Conservation (phyloP, 2,888 invertebrate species). For the Caenorhabditis becei region DNA sequence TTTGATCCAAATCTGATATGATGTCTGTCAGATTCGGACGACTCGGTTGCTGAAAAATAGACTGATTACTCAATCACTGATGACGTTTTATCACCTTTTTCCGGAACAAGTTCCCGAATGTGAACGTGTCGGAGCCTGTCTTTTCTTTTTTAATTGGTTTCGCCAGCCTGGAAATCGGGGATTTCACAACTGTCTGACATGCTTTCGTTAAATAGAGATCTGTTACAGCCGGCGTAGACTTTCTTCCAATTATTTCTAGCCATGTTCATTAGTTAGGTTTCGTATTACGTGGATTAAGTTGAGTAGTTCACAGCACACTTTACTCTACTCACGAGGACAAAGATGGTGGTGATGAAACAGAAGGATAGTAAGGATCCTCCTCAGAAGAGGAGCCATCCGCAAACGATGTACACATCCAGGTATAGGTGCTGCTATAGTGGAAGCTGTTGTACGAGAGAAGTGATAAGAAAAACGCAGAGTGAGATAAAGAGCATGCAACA, state of each 20-base stretch:
- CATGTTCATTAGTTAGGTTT: constrained; percentile 6
- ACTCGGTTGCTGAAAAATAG: constrained; percentile 30
- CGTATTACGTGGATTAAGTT: neutral
- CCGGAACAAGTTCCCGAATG: constrained; percentile 61
- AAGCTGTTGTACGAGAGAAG: constrained; percentile 4
- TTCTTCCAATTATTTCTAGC: too few species aligned
- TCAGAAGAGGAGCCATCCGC: constrained; percentile 29
- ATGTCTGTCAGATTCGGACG: constrained; percentile 58
- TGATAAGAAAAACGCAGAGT: neutral
- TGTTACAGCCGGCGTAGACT: neutral
- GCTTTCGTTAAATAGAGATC: too few species aligned
- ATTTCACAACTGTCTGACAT: too few species aligned
- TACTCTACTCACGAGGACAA: constrained; percentile 41
- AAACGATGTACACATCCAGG: constrained; percentile 52
- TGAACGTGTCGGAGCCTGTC: constrained; percentile 64
- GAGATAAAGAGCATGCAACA: constrained; percentile 32
- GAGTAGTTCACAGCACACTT: neutral
- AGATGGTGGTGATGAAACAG: constrained; percentile 25
- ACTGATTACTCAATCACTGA: neutral
- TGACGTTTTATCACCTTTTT: constrained; percentile 41
- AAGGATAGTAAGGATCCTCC: constrained; percentile 41
- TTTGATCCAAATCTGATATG: constrained; percentile 57
- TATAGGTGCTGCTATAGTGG: constrained; percentile 7
- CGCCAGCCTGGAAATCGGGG: constrained; percentile 51
- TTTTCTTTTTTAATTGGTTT: constrained; percentile 58